Evolutionary conservation across 2,888 invertebrate species (phyloP).

Genomic region (Drosophila prolongata): DNA sequence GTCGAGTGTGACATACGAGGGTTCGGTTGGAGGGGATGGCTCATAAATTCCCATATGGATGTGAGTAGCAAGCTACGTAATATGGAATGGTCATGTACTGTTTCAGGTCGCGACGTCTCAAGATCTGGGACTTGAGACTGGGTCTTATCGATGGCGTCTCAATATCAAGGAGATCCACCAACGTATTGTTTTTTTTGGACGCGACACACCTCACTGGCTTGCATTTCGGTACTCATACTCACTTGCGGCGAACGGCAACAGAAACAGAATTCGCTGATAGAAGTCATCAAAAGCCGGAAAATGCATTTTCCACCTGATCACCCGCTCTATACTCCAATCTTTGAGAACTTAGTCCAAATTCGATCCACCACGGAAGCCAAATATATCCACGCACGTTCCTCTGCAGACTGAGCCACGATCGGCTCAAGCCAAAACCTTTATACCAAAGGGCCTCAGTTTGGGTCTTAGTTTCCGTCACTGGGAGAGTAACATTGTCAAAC

Average conservation of each 20-base stretch:
- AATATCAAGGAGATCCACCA: constrained; percentile 35
- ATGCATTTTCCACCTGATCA: constrained; percentile 59
- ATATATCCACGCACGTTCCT: constrained; percentile 47
- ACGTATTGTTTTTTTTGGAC: constrained; percentile 36
- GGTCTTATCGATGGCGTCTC: constrained; percentile 11
- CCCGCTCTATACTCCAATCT: constrained; percentile 9
- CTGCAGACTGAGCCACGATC: constrained; percentile 58
- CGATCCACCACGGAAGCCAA: constrained; percentile 17
- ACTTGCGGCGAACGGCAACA: constrained; percentile 67
- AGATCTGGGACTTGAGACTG: constrained; percentile 7
- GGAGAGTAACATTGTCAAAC: constrained; percentile 41
- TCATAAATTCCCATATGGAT: constrained; percentile 55
- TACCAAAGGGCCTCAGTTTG: constrained; percentile 47
- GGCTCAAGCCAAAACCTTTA: constrained; percentile 56
- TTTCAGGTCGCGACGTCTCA: constrained; percentile 34
- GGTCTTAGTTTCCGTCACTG: constrained; percentile 8
- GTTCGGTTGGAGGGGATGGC: constrained; percentile 55
- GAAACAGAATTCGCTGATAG: constrained; percentile 66
- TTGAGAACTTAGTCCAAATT: constrained; percentile 7
- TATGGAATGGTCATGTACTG: constrained; percentile 34
- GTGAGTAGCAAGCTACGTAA: constrained; percentile 20
- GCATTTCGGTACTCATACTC: constrained; percentile 60
- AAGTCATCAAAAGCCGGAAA: constrained; percentile 67
- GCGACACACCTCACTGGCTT: constrained; percentile 67
- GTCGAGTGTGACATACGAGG: constrained; percentile 50